Conservation (phyloP, 2,113 vertebrate species). For the Aythya baeri region DNA sequence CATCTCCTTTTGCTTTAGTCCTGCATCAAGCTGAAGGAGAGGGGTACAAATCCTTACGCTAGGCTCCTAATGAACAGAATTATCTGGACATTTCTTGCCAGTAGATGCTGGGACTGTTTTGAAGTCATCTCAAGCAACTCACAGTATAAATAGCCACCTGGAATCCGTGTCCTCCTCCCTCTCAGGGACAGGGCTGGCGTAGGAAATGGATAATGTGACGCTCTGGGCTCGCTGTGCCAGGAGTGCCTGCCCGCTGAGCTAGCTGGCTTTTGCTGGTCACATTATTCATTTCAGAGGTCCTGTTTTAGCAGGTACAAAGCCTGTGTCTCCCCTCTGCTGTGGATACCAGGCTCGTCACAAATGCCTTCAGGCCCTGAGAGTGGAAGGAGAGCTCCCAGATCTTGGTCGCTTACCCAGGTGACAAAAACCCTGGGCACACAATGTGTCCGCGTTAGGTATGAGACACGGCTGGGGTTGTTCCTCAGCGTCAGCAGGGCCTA, state of each 20-base stretch:
- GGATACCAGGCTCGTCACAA: neutral
- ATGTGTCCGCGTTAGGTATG: neutral
- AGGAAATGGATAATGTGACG: neutral
- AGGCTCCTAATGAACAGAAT: neutral
- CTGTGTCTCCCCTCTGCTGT: constrained; percentile 18
- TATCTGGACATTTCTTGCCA: neutral
- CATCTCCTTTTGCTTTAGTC: neutral
- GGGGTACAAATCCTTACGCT: neutral
- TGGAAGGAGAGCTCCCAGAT: neutral
- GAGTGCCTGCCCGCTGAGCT: constrained; percentile 35
- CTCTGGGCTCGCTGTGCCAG: neutral
- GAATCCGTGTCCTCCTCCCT: neutral
- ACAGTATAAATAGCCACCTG: neutral
- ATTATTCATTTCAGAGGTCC: constrained; percentile 36
- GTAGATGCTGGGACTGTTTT: neutral
- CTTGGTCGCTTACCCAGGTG: neutral
- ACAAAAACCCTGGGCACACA: neutral
- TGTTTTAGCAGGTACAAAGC: constrained; percentile 31
- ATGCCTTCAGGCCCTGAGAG: neutral
- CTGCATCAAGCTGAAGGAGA: neutral
- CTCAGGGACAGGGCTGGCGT: neutral
- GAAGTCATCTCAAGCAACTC: neutral
- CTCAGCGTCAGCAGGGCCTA: neutral
- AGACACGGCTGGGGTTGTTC: neutral
- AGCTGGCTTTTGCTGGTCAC: constrained; percentile 17